These are phyloP conservation scores for Apotomis betuletana DNA, from an alignment of 2,888 invertebrate species.

Conservation along the genomic window DNA sequence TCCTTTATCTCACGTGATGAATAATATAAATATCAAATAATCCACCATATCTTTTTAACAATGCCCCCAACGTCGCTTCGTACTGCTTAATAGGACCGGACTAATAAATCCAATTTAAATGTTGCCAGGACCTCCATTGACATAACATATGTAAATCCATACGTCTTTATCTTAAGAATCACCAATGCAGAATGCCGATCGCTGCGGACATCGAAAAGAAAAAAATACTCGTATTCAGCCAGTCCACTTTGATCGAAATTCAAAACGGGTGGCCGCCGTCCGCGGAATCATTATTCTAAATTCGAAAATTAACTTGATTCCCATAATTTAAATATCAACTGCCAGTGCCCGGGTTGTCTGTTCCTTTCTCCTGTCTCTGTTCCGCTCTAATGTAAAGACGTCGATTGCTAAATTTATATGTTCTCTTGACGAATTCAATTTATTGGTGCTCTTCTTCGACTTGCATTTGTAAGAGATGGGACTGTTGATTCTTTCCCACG, in stretches of 20 bases:
- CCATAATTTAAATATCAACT: slow-evolving; percentile 80
- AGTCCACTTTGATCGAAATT: slow-evolving; percentile 69
- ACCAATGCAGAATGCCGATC: slow-evolving; percentile 74
- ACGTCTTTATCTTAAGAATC: slow-evolving; percentile 82
- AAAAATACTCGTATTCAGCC: slow-evolving; percentile 54
- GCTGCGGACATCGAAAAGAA: slow-evolving; percentile 66
- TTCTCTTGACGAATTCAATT: slow-evolving; percentile 74
- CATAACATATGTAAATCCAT: slow-evolving; percentile 83
- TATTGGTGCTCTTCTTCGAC: slow-evolving; percentile 59
- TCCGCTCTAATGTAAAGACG: slow-evolving; percentile 65
- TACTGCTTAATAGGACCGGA: slow-evolving; percentile 68
- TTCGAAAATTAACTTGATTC: slow-evolving; percentile 81
- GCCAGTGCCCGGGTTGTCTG: slow-evolving; percentile 48
- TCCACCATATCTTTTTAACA: slow-evolving; percentile 45
- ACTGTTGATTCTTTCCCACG: slow-evolving; percentile 65
- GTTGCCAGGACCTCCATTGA: slow-evolving; percentile 75
- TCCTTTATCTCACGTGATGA: slow-evolving; percentile 28
- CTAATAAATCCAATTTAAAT: slow-evolving; percentile 84
- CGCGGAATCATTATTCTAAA: slow-evolving; percentile 78
- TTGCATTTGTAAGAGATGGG: slow-evolving; percentile 51
- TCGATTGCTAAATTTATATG: slow-evolving; percentile 73
- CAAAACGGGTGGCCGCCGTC: slow-evolving; percentile 79
- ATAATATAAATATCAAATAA: slow-evolving; percentile 29
- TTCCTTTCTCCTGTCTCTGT: slow-evolving; percentile 53
- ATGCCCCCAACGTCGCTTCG: slow-evolving; percentile 72